phyloP scores from a whole-genome alignment of 2,888 invertebrate species.

The Syrista parreyssii region DNA sequence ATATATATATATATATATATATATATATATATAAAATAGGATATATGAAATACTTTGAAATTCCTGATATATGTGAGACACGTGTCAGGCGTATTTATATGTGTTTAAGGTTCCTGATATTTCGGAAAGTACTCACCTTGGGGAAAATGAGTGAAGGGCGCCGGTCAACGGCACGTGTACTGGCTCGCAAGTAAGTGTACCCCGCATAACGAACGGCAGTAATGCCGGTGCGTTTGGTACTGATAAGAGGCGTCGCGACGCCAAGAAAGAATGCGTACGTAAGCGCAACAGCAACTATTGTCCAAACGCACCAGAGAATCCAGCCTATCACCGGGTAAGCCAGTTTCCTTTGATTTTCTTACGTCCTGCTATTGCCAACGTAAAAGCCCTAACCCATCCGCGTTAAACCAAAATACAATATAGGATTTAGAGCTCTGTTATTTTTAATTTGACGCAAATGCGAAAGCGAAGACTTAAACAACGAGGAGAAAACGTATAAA shows the following conservation, averaged over 20 bases:
- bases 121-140: slow-evolving; percentile 46
- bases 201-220: slow-evolving; percentile 28
- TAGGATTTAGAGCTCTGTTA: background rate
- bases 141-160: slow-evolving; percentile 30
- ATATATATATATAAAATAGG: background rate
- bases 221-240: slow-evolving; percentile 16
- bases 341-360: slow-evolving; percentile 45
- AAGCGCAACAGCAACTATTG: slow-evolving; percentile 44
- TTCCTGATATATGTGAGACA: background rate
- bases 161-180: slow-evolving; percentile 29
- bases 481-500: background rate
- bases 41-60: background rate
- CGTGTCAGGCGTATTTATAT: background rate
- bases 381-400: background rate
- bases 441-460: background rate
- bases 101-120: background rate
- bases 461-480: background rate
- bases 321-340: slow-evolving; percentile 52
- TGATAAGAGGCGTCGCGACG: slow-evolving; percentile 47
- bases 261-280: slow-evolving; percentile 56
- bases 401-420: background rate
- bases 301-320: slow-evolving; percentile 58
- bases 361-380: background rate
- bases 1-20: too few relatives aligned
- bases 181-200: slow-evolving; percentile 31